Evolutionary conservation across 1,140 invertebrate genomes (phyloP).

Genomic region (Zaprionus kolodkinae): DNA sequence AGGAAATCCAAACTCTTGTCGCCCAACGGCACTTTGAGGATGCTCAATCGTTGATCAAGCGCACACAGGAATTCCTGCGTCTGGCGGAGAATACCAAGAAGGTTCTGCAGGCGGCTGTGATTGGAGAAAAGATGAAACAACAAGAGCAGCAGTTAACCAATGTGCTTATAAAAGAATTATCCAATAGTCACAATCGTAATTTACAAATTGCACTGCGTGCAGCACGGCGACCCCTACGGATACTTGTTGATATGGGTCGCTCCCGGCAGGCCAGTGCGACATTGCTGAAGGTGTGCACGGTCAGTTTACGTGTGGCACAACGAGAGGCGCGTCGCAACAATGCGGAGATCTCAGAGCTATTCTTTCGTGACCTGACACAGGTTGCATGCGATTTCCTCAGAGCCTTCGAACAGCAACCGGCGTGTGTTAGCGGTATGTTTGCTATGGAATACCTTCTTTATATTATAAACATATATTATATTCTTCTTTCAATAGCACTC

Average conservation of each 20-base stretch:
- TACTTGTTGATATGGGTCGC: conserved; percentile 89
- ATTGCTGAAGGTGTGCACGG: conserved; percentile 73
- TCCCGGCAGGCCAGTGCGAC: conserved; percentile 71
- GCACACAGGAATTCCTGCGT: conserved; percentile 87
- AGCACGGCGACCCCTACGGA: conserved; percentile 91
- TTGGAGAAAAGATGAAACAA: conserved; percentile 88
- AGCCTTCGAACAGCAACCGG: conserved; percentile 77
- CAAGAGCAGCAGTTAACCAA: conserved; percentile 92
- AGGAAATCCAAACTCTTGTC: conserved; percentile 98
- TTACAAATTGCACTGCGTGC: conserved; percentile 96
- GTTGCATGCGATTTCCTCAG: conserved; percentile 82
- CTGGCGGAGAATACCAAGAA: conserved; percentile 60
- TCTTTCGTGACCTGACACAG: conserved; percentile 82
- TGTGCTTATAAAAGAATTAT: conserved; percentile 94
- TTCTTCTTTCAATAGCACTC: conserved; percentile 87
- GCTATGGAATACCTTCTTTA: no score
- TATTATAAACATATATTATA: no score
- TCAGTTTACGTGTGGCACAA: conserved; percentile 75
- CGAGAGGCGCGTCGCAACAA: conserved; percentile 81
- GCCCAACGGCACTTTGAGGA: conserved; percentile 99
- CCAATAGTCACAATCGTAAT: conserved; percentile 94
- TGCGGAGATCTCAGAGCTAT: conserved; percentile 79
- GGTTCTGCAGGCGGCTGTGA: conserved; percentile 45
- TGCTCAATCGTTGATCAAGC: conserved; percentile 94
- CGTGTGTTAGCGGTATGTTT: conserved; percentile 77